A percentile compares a stretch with the other conserved stretches of the same genome.
Conservation (phyloP, 2,888 invertebrate species). For the Lasioglossum morio region DNA sequence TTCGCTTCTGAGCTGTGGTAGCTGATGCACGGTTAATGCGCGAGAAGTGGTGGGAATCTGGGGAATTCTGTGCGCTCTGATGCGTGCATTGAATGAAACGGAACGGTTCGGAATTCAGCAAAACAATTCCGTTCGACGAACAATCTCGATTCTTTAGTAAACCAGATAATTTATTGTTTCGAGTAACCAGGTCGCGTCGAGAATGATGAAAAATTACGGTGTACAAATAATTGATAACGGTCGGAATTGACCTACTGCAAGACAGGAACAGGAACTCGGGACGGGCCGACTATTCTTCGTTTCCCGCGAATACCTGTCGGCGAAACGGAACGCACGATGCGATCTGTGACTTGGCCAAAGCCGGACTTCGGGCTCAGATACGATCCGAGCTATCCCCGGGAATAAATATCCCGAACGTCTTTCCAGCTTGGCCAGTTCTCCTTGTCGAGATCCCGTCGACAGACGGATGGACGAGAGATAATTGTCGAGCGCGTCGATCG, state of each 20-base stretch:
- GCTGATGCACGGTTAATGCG: too few species aligned
- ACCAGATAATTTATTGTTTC: too few species aligned
- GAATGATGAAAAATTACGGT: background rate
- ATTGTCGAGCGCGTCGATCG: constrained; percentile 74
- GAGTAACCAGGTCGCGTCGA: background rate
- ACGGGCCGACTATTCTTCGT: constrained; percentile 24
- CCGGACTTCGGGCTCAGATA: constrained; percentile 45
- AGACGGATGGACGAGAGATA: constrained; percentile 66
- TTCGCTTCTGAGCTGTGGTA: too few species aligned
- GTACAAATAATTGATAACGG: constrained; percentile 12
- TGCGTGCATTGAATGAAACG: too few species aligned
- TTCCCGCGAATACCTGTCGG: constrained; percentile 52
- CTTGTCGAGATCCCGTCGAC: constrained; percentile 64
- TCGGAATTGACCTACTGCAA: constrained; percentile 5
- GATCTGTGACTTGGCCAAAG: constrained; percentile 42
- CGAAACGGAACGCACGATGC: constrained; percentile 47
- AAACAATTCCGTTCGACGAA: constrained; percentile 1
- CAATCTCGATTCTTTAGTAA: too few species aligned
- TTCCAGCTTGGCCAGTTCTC: constrained; percentile 46
- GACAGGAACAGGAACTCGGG: background rate
- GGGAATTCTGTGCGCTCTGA: too few species aligned
- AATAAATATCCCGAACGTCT: constrained; percentile 56
- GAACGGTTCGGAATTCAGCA: too few species aligned
- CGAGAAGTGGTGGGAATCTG: too few species aligned
- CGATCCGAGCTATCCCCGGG: constrained; percentile 52